These are phyloP conservation scores for Salticus scenicus DNA, from an alignment of 2,888 invertebrate genomes.

Conservation along the genomic window DNA sequence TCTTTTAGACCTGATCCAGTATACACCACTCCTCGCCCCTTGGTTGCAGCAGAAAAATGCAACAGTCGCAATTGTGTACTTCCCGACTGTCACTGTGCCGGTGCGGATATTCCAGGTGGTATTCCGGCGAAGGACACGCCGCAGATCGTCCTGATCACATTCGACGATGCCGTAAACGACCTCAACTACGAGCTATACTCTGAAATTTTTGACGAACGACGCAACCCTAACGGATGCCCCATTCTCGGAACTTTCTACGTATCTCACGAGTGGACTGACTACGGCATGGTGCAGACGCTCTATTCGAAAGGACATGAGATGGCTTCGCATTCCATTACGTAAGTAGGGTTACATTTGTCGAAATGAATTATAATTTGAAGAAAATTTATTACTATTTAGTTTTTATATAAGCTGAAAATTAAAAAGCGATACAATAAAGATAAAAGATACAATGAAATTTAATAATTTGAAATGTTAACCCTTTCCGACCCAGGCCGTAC, in stretches of 20 bases:
- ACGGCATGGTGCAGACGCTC: slow-evolving; percentile 96
- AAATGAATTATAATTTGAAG: no score
- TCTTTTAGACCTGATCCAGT: slow-evolving; percentile 64
- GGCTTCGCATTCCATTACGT: slow-evolving; percentile 93
- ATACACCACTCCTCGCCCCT: slow-evolving; percentile 71
- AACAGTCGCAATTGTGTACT: slow-evolving; percentile 90
- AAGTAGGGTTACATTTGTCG: no score
- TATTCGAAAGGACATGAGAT: slow-evolving; percentile 97
- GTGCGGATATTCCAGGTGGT: slow-evolving; percentile 91
- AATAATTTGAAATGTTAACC: no score
- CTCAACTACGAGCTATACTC: slow-evolving; percentile 92
- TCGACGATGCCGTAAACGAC: slow-evolving; percentile 96
- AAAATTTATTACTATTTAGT: no score
- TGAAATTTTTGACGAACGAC: slow-evolving; percentile 77
- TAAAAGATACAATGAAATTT: no score
- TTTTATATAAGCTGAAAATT: no score
- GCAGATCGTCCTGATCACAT: slow-evolving; percentile 93
- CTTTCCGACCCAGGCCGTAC: no score
- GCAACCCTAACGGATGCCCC: slow-evolving; percentile 78
- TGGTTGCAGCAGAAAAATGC: slow-evolving; percentile 81
- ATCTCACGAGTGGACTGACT: slow-evolving; percentile 99
- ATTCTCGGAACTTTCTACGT: slow-evolving; percentile 93
- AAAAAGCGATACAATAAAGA: no score
- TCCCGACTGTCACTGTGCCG: slow-evolving; percentile 93
- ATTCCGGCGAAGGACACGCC: slow-evolving; percentile 88